Conservation (phyloP, 2,888 invertebrate genomes). For the Allacma fusca region DNA sequence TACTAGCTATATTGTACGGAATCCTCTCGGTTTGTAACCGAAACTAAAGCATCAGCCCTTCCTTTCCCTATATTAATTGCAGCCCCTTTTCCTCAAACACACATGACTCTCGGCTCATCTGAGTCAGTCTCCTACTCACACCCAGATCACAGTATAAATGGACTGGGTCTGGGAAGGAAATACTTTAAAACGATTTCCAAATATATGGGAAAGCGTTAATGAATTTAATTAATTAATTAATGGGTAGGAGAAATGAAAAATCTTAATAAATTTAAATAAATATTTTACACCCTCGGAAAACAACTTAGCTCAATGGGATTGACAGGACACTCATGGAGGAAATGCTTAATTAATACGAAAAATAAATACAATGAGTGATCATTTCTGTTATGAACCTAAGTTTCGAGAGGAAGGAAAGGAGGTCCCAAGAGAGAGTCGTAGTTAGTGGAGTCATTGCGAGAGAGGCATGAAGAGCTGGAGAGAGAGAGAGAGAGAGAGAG, state of each 20-base stretch:
- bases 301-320: too few species aligned
- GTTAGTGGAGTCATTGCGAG: slow-evolving; percentile 8
- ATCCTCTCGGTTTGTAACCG: slow-evolving; percentile 16
- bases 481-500: slow-evolving; percentile 20
- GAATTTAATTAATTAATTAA: slow-evolving; percentile 16
- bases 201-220: slow-evolving; percentile 12
- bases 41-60: neutral
- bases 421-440: slow-evolving; percentile 14
- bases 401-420: neutral
- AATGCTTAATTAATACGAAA: slow-evolving; percentile 25
- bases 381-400: slow-evolving; percentile 21
- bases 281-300: neutral
- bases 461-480: neutral
- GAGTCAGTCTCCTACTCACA: neutral
- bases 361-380: slow-evolving; percentile 24
- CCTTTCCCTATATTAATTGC: neutral
- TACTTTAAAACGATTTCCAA: slow-evolving; percentile 2
- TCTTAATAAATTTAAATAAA: slow-evolving; percentile 3
- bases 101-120: slow-evolving; percentile 10
- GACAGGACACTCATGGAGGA: slow-evolving; percentile 11
- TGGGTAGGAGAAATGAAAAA: slow-evolving; percentile 5
- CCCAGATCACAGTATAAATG: neutral
- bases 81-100: neutral
- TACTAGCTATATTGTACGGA: neutral
- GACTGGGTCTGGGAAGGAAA: neutral